A percentile compares a stretch with the other conserved stretches of the same genome.
Conservation (phyloP, 2,888 invertebrate species). For the Drosophila lutescens region DNA sequence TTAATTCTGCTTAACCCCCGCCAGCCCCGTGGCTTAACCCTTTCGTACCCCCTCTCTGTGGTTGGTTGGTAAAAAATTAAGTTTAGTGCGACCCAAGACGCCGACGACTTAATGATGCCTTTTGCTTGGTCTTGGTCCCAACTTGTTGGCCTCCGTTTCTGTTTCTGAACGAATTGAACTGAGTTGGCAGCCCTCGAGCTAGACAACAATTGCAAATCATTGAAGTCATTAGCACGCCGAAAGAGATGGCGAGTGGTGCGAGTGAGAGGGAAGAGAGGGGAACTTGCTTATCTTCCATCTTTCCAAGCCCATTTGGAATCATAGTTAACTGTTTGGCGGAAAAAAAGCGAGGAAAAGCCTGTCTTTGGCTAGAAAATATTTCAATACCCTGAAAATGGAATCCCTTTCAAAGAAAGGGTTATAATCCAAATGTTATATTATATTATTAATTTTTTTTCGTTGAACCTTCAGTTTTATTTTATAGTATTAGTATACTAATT, state of each 20-base stretch:
- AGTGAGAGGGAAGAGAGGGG: not conserved
- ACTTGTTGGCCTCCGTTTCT: not conserved
- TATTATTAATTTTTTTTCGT: too few species aligned
- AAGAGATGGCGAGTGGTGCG: constrained; percentile 1
- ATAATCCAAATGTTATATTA: not conserved
- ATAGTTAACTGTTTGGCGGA: constrained; percentile 1
- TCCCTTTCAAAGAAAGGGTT: too few species aligned
- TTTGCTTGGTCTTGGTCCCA: not conserved
- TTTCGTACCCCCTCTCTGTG: not conserved
- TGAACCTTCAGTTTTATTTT: too few species aligned
- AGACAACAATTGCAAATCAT: constrained; percentile 46
- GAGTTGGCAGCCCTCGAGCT: constrained; percentile 18
- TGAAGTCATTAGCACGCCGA: constrained; percentile 43
- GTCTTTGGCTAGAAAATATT: not conserved
- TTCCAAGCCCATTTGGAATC: constrained; percentile 6
- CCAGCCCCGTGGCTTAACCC: not conserved
- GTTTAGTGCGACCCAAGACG: constrained; percentile 20
- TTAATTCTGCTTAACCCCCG: constrained; percentile 55
- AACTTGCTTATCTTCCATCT: constrained; percentile 16
- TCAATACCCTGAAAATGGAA: not conserved
- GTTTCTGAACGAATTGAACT: constrained; percentile 24
- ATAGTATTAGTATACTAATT: too few species aligned
- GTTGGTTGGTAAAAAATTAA: constrained; percentile 8
- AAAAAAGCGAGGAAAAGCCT: not conserved
- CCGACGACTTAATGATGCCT: constrained; percentile 67